Base-by-base conservation (phyloP, 2,113 vertebrate species). In the Grantiella picta region DNA sequence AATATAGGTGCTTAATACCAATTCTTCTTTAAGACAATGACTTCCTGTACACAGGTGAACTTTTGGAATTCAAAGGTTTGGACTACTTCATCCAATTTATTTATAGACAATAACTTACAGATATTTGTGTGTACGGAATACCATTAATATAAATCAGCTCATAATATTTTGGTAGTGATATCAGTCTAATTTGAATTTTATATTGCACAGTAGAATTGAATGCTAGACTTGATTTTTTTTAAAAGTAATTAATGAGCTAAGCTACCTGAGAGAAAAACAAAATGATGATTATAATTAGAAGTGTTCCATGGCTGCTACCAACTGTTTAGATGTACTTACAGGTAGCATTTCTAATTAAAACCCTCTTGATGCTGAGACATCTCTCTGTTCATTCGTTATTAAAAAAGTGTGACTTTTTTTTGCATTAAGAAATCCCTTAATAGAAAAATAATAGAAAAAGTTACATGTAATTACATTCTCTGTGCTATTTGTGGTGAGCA, bases 261-360 rank as follows among this genome's bases (percentile, higher is more conserved):
- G 94, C 89, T 97, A 96, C 94, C 95, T 94, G 91, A 85, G 96
- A 96, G 93, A 95, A 97, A 97, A 97, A 97, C 95, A 97, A 96
- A 97, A 97, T 92, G 91, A 97, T 97, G 89, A 97, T 93, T 92
- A 95, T 95, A 97, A 97, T 97, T 97, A 97, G 96, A 89, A 97
- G 64, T 80, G 76, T 97, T 97, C 93, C 85, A 89, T 92, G 90
- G 89, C 93, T 96, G 95, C 96, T 96, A 90, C 95, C 20, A 12
- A 95, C 94, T 97, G 94, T 96, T 97, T 97, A 92, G 94, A 95
- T 82, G 81, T 97, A 97, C 92, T 97, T 97, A 97, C 95, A 97
- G 96, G 95, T 96, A 97, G 79, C 82, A 95, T 96, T 94, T 94
- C 94, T 97, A 97, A 97, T 97, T 97, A 97, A 96, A 97, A 94